Evolutionary conservation across 2,888 invertebrate genomes (phyloP), one percentile per base, ranked within the genome.

Genomic region (Ptilodon capucinus): DNA sequence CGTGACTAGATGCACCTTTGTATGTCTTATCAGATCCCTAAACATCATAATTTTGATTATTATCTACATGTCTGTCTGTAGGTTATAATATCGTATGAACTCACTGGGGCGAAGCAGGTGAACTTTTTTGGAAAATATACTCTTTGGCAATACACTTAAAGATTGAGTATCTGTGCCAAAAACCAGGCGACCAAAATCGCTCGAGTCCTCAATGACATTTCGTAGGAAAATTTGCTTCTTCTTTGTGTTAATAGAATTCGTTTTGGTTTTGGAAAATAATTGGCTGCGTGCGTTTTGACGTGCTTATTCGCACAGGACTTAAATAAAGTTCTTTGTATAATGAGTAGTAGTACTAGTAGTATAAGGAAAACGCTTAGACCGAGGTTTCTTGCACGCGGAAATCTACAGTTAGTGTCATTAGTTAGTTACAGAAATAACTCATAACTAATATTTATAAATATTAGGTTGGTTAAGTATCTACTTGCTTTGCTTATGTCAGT

Each of bases 361-460:
- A 51, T 38, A 44, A 60, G 54, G 47, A 59, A 63, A 63, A 59
- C 13, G n/a, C 44, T 48, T 36, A 52, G 36, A 4, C 4, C 28
- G 41, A 46, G 46, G 50, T 48, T 28, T 23, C 49, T 23, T 48
- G 44, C 42, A 49, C 38, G 40, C 51, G 54, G 55, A 54, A 54
- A 47, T 40, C 40, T 19, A 28, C 6, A 16, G 8, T 6, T 23
- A n/a, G n/a, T n/a, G n/a, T n/a, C n/a, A 30, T 30, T 30, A 8
- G n/a, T 44, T 40, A 36, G 36, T 43, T 17, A 14, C 17, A 32
- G 32, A 32, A 28, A 32, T 32, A 32, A 32, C 35, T 25, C 19
- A 23, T 18, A 18, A 35, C 16, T 40, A 39, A 42, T 44, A 18
- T 41, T 45, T 28, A 34, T 43, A 34, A 18, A 36, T 8, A 9